A percentile compares a stretch with the other conserved stretches of the same genome.
Conservation (phyloP, 1,140 invertebrate species). For the Diorhabda carinulata region DNA sequence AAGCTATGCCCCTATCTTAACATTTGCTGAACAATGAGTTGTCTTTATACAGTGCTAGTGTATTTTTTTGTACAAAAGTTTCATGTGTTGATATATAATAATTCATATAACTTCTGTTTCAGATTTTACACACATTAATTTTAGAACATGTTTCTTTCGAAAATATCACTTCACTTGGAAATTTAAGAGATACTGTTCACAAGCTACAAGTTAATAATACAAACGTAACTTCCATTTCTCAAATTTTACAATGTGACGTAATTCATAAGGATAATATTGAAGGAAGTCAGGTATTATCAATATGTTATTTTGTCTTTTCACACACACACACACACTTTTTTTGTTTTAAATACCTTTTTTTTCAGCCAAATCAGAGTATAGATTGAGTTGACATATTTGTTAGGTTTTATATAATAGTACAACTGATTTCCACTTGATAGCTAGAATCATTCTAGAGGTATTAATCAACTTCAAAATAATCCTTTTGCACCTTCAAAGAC, state of each 20-base stretch:
- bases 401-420: too few relatives aligned
- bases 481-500: too few relatives aligned
- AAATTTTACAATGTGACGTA: conserved; percentile 74
- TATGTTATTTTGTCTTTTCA: too few relatives aligned
- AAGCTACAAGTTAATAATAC: conserved; percentile 60
- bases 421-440: too few relatives aligned
- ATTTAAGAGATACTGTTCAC: conserved; percentile 64
- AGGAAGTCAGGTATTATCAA: conserved; percentile 50
- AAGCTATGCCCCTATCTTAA: too few relatives aligned
- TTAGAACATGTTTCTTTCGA: conserved; percentile 33
- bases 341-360: background rate
- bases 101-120: background rate
- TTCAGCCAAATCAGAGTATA: background rate
- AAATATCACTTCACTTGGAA: conserved; percentile 50
- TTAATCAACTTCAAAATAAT: too few relatives aligned
- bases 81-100: too few relatives aligned
- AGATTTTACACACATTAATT: background rate
- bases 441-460: too few relatives aligned
- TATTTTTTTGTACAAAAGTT: too few relatives aligned
- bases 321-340: conserved; percentile 4
- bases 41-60: too few relatives aligned
- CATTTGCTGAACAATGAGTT: too few relatives aligned
- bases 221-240: conserved; percentile 58
- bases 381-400: too few relatives aligned
- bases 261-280: conserved; percentile 58